These are phyloP conservation scores for Anguilla marmorata DNA, from an alignment of 2,797 vertebrate species.

Conservation along the genomic window DNA sequence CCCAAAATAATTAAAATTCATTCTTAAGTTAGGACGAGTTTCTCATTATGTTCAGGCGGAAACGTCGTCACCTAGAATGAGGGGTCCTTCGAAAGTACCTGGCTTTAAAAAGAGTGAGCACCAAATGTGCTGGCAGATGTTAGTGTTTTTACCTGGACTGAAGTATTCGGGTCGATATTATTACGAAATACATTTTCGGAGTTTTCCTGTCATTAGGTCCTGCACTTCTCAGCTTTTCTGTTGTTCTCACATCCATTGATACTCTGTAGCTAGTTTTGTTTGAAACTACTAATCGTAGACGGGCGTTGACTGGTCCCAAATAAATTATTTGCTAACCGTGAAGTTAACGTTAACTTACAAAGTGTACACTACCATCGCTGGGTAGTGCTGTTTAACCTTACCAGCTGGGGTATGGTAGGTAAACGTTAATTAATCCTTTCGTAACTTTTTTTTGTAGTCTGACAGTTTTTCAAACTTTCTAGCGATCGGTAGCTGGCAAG, in stretches of 20 bases:
- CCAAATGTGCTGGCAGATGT: background rate
- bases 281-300: background rate
- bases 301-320: background rate
- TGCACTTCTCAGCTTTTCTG: no score
- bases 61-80: background rate
- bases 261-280: background rate
- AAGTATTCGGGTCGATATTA: no score
- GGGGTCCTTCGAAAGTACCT: constrained; percentile 12
- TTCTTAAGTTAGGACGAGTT: background rate
- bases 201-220: background rate
- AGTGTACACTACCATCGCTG: background rate
- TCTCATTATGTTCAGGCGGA: constrained; percentile 23
- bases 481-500: background rate
- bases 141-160: no score
- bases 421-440: no score
- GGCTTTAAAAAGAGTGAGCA: constrained; percentile 28
- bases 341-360: background rate
- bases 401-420: no score
- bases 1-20: background rate
- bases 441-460: no score
- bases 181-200: no score
- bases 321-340: background rate
- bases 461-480: background rate
- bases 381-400: background rate
- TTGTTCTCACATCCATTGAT: background rate